Percentiles rank a stretch among this genome's conserved stretches.
Conservation (phyloP, 1,140 invertebrate species). For the Heliothis subflexa region DNA sequence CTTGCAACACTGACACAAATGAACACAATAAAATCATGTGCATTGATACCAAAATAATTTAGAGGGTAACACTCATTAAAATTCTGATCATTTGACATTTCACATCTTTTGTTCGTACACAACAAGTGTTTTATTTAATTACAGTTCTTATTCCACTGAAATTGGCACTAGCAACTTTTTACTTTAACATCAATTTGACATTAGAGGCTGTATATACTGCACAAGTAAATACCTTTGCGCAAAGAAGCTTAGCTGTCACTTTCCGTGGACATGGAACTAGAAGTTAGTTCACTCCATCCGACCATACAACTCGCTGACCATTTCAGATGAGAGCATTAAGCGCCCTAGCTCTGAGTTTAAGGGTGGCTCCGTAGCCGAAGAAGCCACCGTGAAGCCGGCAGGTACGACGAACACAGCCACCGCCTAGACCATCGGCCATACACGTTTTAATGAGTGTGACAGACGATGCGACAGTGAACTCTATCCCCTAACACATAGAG, state of each 20-base stretch:
- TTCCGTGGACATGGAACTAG: conserved; percentile 76
- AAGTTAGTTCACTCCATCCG: conserved; percentile 72
- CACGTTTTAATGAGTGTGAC: conserved; percentile 79
- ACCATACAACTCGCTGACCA: conserved; percentile 82
- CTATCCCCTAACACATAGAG: conserved; percentile 66
- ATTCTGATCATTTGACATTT: conserved; percentile 54
- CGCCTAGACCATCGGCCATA: conserved; percentile 81
- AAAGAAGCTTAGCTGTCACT: conserved; percentile 21
- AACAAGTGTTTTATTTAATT: conserved; percentile 51
- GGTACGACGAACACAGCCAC: conserved; percentile 80
- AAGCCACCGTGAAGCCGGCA: conserved; percentile 76
- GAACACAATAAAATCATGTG: conserved; percentile 74
- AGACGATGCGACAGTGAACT: conserved; percentile 79
- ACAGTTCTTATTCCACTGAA: conserved; percentile 61
- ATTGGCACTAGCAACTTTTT: conserved; percentile 48
- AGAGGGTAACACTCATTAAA: conserved; percentile 70
- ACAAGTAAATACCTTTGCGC: background rate
- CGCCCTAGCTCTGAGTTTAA: conserved; percentile 86
- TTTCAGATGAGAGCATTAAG: conserved; percentile 85
- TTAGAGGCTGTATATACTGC: background rate
- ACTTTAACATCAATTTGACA: conserved; percentile 19
- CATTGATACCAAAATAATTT: conserved; percentile 49
- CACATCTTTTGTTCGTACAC: conserved; percentile 60
- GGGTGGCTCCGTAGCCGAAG: conserved; percentile 79
- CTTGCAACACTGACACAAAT: conserved; percentile 80